phyloP scores from a whole-genome alignment of 2,888 invertebrate species.

The Spatulosminthurus flaviceps region DNA sequence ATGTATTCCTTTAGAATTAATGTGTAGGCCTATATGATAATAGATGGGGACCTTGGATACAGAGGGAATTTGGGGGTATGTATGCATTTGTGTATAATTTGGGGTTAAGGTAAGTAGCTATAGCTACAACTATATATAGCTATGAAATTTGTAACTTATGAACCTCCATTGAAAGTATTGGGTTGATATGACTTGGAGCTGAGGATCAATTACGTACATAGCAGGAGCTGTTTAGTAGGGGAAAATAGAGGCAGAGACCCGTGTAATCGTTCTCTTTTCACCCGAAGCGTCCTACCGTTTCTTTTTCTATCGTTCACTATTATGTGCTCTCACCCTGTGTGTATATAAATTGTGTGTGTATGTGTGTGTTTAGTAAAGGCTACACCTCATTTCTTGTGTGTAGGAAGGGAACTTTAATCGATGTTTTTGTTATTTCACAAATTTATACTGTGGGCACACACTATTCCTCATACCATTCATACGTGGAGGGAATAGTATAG shows the following conservation, averaged over 20 bases:
- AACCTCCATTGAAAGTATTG: not conserved
- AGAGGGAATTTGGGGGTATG: too few species aligned
- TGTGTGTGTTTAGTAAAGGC: too few species aligned
- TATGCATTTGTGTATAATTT: not conserved
- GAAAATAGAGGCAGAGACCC: slow-evolving; percentile 41
- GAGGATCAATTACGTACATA: slow-evolving; percentile 28
- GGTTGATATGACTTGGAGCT: not conserved
- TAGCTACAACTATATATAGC: not conserved
- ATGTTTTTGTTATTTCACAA: slow-evolving; percentile 2
- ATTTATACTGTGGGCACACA: slow-evolving; percentile 21
- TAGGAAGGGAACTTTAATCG: slow-evolving; percentile 7
- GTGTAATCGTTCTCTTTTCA: slow-evolving; percentile 51
- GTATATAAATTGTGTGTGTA: not conserved
- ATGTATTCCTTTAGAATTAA: too few species aligned
- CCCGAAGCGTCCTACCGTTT: slow-evolving; percentile 45
- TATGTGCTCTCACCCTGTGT: not conserved
- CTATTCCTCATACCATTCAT: not conserved
- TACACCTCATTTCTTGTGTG: not conserved
- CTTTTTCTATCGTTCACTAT: slow-evolving; percentile 20
- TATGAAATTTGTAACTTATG: too few species aligned
- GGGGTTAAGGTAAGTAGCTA: not conserved
- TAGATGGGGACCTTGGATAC: too few species aligned
- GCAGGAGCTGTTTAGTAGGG: not conserved
- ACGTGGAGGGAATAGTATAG: too few species aligned
- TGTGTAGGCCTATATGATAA: too few species aligned